phyloP scores from a whole-genome alignment of 2,797 vertebrate species.

The Huso huso region DNA sequence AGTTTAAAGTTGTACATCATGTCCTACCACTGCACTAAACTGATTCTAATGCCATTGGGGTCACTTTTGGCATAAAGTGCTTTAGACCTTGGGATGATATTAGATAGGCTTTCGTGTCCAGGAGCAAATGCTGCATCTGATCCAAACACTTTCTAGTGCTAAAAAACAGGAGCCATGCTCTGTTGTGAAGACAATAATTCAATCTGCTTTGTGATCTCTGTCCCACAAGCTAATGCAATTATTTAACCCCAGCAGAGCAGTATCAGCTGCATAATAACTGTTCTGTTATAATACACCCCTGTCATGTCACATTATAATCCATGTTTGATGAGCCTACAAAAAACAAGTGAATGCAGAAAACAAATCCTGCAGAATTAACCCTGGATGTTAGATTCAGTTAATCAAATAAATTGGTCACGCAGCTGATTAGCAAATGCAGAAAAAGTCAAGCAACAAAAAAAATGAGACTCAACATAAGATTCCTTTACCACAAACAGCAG shows the following conservation, averaged over 20 bases:
- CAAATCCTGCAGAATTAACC: slow-evolving; percentile 13
- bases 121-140: background rate
- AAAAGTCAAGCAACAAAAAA: background rate
- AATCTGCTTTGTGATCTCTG: slow-evolving; percentile 11
- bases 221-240: slow-evolving; percentile 17
- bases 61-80: too few relatives aligned
- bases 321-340: slow-evolving; percentile 18
- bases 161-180: background rate
- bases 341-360: slow-evolving; percentile 28
- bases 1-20: too few relatives aligned
- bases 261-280: slow-evolving; percentile 35
- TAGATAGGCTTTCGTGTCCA: background rate
- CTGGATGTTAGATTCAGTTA: background rate
- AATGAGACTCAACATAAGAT: too few relatives aligned
- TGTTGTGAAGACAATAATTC: slow-evolving; percentile 2
- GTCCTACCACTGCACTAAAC: too few relatives aligned
- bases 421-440: background rate
- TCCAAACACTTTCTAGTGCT: background rate
- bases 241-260: slow-evolving; percentile 20
- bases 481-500: too few relatives aligned
- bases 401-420: background rate
- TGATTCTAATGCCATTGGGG: too few relatives aligned
- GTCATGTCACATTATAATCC: slow-evolving; percentile 45
- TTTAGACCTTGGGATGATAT: background rate
- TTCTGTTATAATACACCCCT: slow-evolving; percentile 31